Conservation (phyloP, 2,113 vertebrate species). For the Ancistrus triradiatus region DNA sequence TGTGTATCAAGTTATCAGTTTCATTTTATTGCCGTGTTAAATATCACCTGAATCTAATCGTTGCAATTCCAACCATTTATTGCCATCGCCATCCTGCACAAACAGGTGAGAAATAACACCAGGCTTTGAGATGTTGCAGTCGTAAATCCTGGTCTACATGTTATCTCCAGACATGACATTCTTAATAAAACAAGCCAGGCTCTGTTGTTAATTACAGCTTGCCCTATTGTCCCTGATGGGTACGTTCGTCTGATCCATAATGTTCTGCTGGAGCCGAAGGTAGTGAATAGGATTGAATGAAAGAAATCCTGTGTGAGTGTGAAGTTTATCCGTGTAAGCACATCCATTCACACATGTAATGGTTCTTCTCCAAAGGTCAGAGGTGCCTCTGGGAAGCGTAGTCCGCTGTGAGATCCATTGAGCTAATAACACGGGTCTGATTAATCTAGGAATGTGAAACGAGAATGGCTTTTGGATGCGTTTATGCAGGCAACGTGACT, state of each 20-base stretch:
- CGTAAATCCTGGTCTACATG: constrained; percentile 44
- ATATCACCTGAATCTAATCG: no score
- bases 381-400: constrained; percentile 3
- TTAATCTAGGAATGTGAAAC: no score
- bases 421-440: constrained; percentile 36
- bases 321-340: constrained; percentile 5
- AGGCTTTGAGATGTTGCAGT: constrained; percentile 21
- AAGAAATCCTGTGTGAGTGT: constrained; percentile 9
- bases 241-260: constrained; percentile 43
- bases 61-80: no score
- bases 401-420: constrained; percentile 14
- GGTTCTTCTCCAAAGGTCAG: neutral
- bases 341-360: constrained; percentile 1
- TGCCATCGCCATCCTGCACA: constrained; percentile 1
- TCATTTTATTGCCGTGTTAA: no score
- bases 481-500: neutral
- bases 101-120: constrained; percentile 41
- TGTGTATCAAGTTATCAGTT: no score
- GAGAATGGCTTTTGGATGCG: neutral
- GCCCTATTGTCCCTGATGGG: constrained; percentile 27
- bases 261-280: constrained; percentile 39
- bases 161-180: constrained; percentile 8
- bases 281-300: constrained; percentile 32
- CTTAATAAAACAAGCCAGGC: constrained; percentile 35
- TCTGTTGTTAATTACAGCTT: constrained; percentile 37